Base-by-base conservation (phyloP, 2,113 vertebrate species). In the Pardalotus punctatus region DNA sequence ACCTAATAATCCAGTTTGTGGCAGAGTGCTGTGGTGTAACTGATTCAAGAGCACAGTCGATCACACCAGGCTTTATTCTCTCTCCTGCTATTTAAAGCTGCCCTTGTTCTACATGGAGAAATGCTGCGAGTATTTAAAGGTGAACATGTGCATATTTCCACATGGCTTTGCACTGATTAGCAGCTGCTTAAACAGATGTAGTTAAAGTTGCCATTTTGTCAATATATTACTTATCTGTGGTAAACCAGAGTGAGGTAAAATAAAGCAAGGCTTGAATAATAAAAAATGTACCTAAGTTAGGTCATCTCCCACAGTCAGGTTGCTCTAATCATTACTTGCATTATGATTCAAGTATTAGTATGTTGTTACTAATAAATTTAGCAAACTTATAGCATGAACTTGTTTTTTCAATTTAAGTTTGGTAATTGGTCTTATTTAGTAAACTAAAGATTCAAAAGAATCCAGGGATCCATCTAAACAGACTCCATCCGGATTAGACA, bases 11-110 rank as follows among this genome's bases (percentile, higher is more conserved):
- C n/a, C 62, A 86, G 74, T 90, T 90, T 65, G 42, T 48, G 69
- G 81, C 66, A 7, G 57, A 85, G 88, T 51, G 38, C 88, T 79
- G 74, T 90, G 48, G 53, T 43, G 85, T 79, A 80, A 74, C 88
- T 95, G 85, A 90, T 65, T 88, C 79, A 69, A 40, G 81, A 93
- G 88, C 90, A 90, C 82, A 42, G 94, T 91, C 16, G 1, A 53
- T 95, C 88, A 81, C 88, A 80, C 82, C 66, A 90, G 85, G 54
- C 74, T 94, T 67, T 88, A 67, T 91, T 95, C 66, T 89, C 47
- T 76, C 66, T 85, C 33, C 90, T 93, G 90, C 95, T 96, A 92
- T 95, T 97, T 97, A 94, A 96, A 96, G 90, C 88, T 96, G 88
- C 54, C 95, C 92, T 73, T 90, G 85, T 93, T 94, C 92, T 83